Evolutionary conservation across 1,140 invertebrate species (phyloP), one percentile per base, ranked within the genome.

Genomic region (Druon quercuslanigerum): DNA sequence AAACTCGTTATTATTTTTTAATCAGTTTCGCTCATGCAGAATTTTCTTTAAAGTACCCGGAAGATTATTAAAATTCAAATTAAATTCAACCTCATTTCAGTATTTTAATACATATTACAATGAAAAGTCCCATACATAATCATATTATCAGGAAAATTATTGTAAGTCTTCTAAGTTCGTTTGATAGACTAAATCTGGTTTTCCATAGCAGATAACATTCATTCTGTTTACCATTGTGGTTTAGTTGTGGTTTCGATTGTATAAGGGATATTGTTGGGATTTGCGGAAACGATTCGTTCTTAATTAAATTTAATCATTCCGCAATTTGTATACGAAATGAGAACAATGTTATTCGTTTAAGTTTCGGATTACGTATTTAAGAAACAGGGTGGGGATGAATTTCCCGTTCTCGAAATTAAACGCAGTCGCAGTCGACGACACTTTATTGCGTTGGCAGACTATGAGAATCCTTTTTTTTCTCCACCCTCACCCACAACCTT

Each of bases 301-400:
- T 66, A 66, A 66, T 66, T 66, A 33, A 66, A 66, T 66, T 66
- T 66, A 66, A 66, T 66, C 46, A 66, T 66, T 66, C 60, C 60
- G 40, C 16, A 66, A 66, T 66, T 66, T 66, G 60, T 66, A 40
- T 66, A 66, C 25, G 60, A 40, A 66, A 66, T 25, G 60, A 66
- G 16, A 66, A 66, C 60, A 66, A 66, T 66, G 33, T 46, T 20
- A 66, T 66, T 66, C 25, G 60, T 14, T 66, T 66, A 40, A 66
- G 60, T 66, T 66, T 25, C 60, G 60, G 60, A 66, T 66, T 66
- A 66, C 60, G 60, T 66, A 66, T 66, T 66, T 66, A 66, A 66
- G 60, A 66, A 66, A 46, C 14, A n/a, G 25, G 60, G 33, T 66
- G 60, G 25, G 60, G 60, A 66, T 66, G 60, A 66, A 66, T 66